phyloP scores from a whole-genome alignment of 2,888 invertebrate genomes.

The Augiades crinisus region DNA sequence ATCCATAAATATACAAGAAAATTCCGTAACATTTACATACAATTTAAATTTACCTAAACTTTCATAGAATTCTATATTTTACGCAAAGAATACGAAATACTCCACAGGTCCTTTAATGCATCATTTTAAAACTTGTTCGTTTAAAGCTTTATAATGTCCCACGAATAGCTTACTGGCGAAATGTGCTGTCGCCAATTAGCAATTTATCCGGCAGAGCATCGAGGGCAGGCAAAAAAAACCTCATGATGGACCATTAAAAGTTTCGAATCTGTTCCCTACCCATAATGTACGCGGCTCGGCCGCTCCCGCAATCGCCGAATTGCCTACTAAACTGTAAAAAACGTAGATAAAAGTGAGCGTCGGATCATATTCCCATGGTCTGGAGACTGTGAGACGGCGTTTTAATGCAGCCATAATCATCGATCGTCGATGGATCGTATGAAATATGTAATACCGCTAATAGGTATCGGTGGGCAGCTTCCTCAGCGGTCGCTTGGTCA shows the following conservation, averaged over 20 bases:
- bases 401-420: slow-evolving; percentile 76
- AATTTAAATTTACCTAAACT: too few relatives aligned
- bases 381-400: slow-evolving; percentile 63
- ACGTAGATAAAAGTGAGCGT: slow-evolving; percentile 63
- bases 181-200: slow-evolving; percentile 27
- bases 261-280: slow-evolving; percentile 34
- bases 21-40: too few relatives aligned
- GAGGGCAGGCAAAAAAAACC: slow-evolving; percentile 44
- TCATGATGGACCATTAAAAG: slow-evolving; percentile 48
- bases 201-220: slow-evolving; percentile 29
- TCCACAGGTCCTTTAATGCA: too few relatives aligned
- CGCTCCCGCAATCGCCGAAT: slow-evolving; percentile 60
- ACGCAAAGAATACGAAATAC: too few relatives aligned
- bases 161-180: slow-evolving; percentile 11
- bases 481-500: slow-evolving; percentile 78
- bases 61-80: too few relatives aligned
- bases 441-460: slow-evolving; percentile 78
- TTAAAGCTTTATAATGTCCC: not conserved
- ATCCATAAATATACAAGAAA: too few relatives aligned
- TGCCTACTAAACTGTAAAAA: slow-evolving; percentile 72
- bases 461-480: slow-evolving; percentile 75
- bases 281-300: slow-evolving; percentile 55
- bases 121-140: not conserved
- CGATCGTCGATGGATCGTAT: slow-evolving; percentile 70
- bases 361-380: slow-evolving; percentile 66